These are phyloP conservation scores for Diadema setosum DNA, from an alignment of 35 echinoderm and acorn worm species.

Conservation along the genomic window DNA sequence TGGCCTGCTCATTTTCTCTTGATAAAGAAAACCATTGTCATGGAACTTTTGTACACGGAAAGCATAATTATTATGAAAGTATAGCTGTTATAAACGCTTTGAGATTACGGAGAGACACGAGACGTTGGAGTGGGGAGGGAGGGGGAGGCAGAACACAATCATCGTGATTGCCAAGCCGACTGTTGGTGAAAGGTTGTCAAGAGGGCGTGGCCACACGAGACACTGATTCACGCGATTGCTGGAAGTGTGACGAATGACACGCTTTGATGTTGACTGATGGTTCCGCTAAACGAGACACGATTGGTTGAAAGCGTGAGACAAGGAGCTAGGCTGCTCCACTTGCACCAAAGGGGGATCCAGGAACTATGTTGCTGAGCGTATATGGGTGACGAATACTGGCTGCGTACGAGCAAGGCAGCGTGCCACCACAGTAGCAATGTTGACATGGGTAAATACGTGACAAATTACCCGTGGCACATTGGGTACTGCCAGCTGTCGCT, in stretches of 20 bases:
- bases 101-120: too few relatives aligned
- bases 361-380: background rate
- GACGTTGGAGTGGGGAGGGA: too few relatives aligned
- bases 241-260: conserved; percentile 31
- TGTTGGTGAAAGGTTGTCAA: conserved; percentile 12
- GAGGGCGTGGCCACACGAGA: conserved; percentile 23
- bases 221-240: conserved; percentile 28
- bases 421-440: background rate
- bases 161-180: too few relatives aligned
- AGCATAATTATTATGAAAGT: too few relatives aligned
- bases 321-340: background rate
- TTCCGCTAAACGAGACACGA: conserved; percentile 19
- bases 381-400: background rate
- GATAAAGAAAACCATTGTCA: too few relatives aligned
- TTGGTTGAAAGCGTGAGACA: background rate
- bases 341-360: background rate
- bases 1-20: too few relatives aligned
- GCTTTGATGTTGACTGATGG: background rate
- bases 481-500: background rate
- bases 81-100: too few relatives aligned
- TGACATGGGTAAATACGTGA: background rate
- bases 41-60: too few relatives aligned
- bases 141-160: too few relatives aligned
- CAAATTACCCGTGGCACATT: background rate
- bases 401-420: background rate